Evolutionary conservation across 2,888 invertebrate species (phyloP).

Genomic region (Eretmocerus hayati): DNA sequence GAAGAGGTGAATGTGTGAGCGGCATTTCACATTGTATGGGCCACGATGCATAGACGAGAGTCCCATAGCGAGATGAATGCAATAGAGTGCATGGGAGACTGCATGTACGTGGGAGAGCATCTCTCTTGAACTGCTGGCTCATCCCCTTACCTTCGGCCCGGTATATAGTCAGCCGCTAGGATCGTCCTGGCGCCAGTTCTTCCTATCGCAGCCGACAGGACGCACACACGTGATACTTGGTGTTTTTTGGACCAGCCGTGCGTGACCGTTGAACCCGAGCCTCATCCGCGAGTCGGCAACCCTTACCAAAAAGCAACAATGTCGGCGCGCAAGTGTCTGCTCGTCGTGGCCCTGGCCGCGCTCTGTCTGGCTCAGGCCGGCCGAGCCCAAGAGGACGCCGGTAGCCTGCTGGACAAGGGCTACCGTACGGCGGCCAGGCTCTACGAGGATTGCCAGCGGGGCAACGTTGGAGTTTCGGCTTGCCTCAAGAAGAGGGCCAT

Average conservation of each 20-base stretch:
- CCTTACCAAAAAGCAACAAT: too few species aligned
- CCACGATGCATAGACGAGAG: background rate
- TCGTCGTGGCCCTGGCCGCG: conserved; percentile 3
- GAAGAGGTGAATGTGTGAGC: conserved; percentile 16
- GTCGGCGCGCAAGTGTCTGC: conserved; percentile 16
- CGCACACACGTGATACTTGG: background rate
- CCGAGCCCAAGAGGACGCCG: conserved; percentile 4
- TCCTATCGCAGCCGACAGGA: too few species aligned
- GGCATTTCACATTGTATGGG: conserved; percentile 10
- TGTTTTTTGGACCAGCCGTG: background rate
- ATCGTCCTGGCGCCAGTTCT: conserved; percentile 36
- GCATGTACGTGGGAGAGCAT: conserved; percentile 31
- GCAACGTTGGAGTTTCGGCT: conserved; percentile 61
- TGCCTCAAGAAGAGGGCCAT: conserved; percentile 79
- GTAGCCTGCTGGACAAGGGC: conserved; percentile 44
- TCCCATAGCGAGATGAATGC: conserved; percentile 17
- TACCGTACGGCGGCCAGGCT: conserved; percentile 61
- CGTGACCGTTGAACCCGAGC: too few species aligned
- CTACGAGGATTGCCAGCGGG: conserved; percentile 70
- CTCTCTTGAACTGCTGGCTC: too few species aligned
- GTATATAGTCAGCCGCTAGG: conserved; percentile 38
- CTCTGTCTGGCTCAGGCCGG: conserved; percentile 4
- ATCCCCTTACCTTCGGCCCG: conserved; percentile 30
- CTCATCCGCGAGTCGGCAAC: background rate
- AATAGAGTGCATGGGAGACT: conserved; percentile 4